Base-by-base conservation (phyloP, 2,113 vertebrate genomes). In the Actenoides lindsayi region DNA sequence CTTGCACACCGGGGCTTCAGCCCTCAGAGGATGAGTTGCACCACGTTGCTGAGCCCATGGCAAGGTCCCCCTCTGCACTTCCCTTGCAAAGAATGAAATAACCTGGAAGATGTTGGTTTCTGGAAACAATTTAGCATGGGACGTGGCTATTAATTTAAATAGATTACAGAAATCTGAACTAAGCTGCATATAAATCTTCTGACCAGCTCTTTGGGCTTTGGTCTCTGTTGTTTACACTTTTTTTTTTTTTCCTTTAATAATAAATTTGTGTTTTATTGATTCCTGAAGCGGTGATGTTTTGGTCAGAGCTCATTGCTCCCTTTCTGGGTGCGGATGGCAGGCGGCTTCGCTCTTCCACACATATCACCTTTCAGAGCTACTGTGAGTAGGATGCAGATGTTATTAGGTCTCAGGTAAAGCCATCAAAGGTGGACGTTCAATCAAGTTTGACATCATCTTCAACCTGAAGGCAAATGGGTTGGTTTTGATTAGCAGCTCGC, bases 401-500 rank as follows among this genome's bases (percentile, higher is more conserved):
- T 96, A 94, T 87, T 92, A 37, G 94, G 96, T 94, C 97, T 92
- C 96, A 90, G 91, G 92, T 96, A 94, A 93, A 95, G 78, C 95
- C 93, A 67, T 97, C 96, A 97, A 97, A 96, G 96, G 89, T 89
- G 91, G 96, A 91, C 86, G 4, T 71, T 95, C 81, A 53, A 97
- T 97, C 95, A 96, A 97, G 87, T 98, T 95, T 98, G 97, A 98
- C 97, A 93, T 96, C 69, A 64, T 95, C 97, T 86, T 96, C 97
- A 97, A 96, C 94, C 96, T 86, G 95, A 93, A 60, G 90, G 95
- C 63, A 87, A 95, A 92, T 3, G 68, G 94, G 96, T 98, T 98
- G 98, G 96, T 98, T 98, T 98, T 97, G 97, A 98, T 98, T 98
- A 98, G 92, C 96, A 97, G 97, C 95, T 59, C 33, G 10, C 28